Evolutionary conservation across 2,797 vertebrate genomes (phyloP).

Genomic region (Ataeniobius toweri): DNA sequence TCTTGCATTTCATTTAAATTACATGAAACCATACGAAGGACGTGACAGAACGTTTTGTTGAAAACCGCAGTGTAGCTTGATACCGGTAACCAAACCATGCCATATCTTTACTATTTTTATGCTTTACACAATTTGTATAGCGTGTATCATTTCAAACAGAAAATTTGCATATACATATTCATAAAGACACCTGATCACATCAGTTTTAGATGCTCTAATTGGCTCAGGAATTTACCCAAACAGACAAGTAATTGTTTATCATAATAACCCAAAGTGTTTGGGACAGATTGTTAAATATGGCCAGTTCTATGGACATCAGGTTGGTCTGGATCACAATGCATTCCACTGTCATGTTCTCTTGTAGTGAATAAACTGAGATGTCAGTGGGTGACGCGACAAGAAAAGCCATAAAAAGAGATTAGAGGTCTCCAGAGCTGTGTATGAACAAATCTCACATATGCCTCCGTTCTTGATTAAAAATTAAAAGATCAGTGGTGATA

Average conservation of each 20-base stretch:
- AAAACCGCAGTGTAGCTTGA: background rate
- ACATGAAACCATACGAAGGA: background rate
- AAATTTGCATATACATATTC: background rate
- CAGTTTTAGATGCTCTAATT: background rate
- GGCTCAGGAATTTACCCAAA: slow-evolving; percentile 1
- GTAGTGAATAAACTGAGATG: slow-evolving; percentile 12
- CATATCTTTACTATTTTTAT: background rate
- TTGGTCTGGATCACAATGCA: background rate
- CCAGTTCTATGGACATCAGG: slow-evolving; percentile 7
- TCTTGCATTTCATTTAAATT: background rate
- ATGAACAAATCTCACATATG: slow-evolving; percentile 31
- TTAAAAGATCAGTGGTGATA: slow-evolving; percentile 48
- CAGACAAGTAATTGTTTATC: background rate
- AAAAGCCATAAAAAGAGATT: slow-evolving; percentile 38
- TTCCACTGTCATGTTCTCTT: slow-evolving; percentile 9
- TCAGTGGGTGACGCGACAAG: slow-evolving; percentile 31
- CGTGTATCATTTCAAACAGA: background rate
- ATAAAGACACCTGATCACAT: background rate
- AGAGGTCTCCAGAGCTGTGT: slow-evolving; percentile 5
- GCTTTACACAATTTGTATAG: background rate
- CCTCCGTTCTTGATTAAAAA: slow-evolving; percentile 37
- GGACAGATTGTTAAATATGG: slow-evolving; percentile 5
- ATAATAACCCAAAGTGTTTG: slow-evolving; percentile 12
- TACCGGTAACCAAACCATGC: background rate
- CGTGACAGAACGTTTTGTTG: background rate